Percentiles rank a stretch among this genome's conserved stretches.
These are phyloP conservation scores for Tipula helvola DNA, from an alignment of 2,888 invertebrate species.

Conservation along the genomic window DNA sequence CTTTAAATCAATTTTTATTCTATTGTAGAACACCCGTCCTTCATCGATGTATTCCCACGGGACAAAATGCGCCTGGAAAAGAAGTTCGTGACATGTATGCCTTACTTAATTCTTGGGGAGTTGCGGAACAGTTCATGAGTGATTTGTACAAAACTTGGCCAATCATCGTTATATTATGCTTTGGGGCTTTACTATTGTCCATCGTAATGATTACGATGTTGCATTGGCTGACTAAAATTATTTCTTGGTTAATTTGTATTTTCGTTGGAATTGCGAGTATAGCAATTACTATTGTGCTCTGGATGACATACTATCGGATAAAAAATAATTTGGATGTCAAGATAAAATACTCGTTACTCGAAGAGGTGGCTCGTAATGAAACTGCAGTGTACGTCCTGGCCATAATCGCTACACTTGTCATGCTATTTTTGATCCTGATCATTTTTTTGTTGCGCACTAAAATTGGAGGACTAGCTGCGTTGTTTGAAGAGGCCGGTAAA, in stretches of 20 bases:
- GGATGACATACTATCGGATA: slow-evolving; percentile 80
- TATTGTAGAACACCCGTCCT: slow-evolving; percentile 55
- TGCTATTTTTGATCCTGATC: slow-evolving; percentile 62
- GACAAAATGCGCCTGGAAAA: slow-evolving; percentile 49
- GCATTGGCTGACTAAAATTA: slow-evolving; percentile 68
- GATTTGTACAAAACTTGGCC: slow-evolving; percentile 84
- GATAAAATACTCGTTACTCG: slow-evolving; percentile 38
- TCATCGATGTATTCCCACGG: slow-evolving; percentile 76
- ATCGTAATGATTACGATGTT: slow-evolving; percentile 71
- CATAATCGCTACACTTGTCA: slow-evolving; percentile 74
- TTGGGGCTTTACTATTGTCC: slow-evolving; percentile 75
- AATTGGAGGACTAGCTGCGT: slow-evolving; percentile 65
- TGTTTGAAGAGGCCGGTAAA: slow-evolving; percentile 83
- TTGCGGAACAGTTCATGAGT: slow-evolving; percentile 74
- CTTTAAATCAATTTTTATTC: neutral
- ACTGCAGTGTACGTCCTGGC: slow-evolving; percentile 73
- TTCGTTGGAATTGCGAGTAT: slow-evolving; percentile 63
- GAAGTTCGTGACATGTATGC: slow-evolving; percentile 62
- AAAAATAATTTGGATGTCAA: slow-evolving; percentile 35
- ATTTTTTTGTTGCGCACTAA: slow-evolving; percentile 67
- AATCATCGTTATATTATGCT: slow-evolving; percentile 67
- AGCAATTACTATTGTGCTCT: slow-evolving; percentile 65
- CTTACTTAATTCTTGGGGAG: slow-evolving; percentile 76
- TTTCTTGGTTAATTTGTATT: slow-evolving; percentile 80
- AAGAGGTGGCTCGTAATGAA: slow-evolving; percentile 76